Evolutionary conservation across 2,797 vertebrate genomes (phyloP).

Genomic region (Pterois miles): DNA sequence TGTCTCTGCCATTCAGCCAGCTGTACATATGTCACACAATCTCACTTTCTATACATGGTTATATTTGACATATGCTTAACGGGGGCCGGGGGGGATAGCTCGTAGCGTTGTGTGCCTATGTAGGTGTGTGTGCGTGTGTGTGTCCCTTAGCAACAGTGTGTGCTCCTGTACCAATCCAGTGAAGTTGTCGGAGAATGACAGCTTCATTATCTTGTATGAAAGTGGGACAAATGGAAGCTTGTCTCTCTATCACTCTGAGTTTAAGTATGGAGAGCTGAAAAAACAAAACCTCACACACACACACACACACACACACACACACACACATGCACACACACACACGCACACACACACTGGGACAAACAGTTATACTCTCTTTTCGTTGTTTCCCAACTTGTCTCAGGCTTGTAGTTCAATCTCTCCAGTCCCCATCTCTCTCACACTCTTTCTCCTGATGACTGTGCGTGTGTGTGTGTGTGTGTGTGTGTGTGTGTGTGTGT

Average conservation of each 20-base stretch:
- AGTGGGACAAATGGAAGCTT: conserved; percentile 98
- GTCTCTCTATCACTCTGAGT: conserved; percentile 80
- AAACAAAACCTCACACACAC: conserved; percentile 18
- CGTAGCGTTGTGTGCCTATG: conserved; percentile 41
- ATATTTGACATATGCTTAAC: conserved; percentile 86
- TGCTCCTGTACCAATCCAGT: conserved; percentile 91
- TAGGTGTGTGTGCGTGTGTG: conserved; percentile 36
- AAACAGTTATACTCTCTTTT: not conserved
- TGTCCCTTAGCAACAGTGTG: conserved; percentile 79
- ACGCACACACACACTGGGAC: not conserved
- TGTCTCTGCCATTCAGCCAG: conserved; percentile 70
- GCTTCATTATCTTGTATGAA: conserved; percentile 99
- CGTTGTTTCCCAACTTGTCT: conserved; percentile 13
- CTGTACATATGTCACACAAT: conserved; percentile 75
- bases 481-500: not conserved
- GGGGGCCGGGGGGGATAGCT: conserved; percentile 65
- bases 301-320: not conserved
- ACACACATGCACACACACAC: not conserved
- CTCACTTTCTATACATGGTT: conserved; percentile 78
- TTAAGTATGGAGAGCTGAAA: conserved; percentile 49
- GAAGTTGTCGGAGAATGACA: conserved; percentile 98
- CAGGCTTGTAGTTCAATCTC: conserved; percentile 59
- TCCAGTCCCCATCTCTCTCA: conserved; percentile 65
- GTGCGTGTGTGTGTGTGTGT: not conserved
- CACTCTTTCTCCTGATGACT: conserved; percentile 56